Conservation (phyloP, 1,140 invertebrate genomes). For the Maconellicoccus hirsutus region DNA sequence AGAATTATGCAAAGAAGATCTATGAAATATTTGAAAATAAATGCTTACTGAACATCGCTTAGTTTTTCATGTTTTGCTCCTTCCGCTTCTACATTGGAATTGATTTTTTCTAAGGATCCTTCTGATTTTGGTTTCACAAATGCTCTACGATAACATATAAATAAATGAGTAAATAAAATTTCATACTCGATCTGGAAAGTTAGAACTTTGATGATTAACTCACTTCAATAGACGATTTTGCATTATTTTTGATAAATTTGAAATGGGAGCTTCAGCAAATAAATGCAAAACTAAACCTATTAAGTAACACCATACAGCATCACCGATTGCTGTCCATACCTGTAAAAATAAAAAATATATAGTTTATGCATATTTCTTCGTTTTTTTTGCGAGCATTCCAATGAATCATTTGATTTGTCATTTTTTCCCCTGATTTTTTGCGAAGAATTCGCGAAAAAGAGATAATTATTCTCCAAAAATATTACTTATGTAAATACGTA, state of each 20-base stretch:
- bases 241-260: conserved; percentile 1
- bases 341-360: neutral
- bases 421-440: no score
- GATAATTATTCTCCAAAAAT: no score
- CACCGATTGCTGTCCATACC: neutral
- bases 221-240: neutral
- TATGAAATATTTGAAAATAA: no score
- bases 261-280: conserved; percentile 8
- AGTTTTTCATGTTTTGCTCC: neutral
- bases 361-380: neutral
- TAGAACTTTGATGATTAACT: neutral
- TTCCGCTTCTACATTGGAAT: neutral
- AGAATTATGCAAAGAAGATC: no score
- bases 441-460: no score
- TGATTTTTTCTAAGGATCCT: neutral
- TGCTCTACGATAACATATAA: neutral
- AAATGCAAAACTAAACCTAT: neutral
- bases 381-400: neutral
- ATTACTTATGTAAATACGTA: no score
- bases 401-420: no score
- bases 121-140: neutral
- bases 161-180: neutral
- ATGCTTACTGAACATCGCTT: neutral
- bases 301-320: neutral
- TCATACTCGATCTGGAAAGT: neutral